These are phyloP conservation scores for Neomonachus schauinslandi DNA, from an alignment of 2,113 vertebrate species.

Conservation along the genomic window DNA sequence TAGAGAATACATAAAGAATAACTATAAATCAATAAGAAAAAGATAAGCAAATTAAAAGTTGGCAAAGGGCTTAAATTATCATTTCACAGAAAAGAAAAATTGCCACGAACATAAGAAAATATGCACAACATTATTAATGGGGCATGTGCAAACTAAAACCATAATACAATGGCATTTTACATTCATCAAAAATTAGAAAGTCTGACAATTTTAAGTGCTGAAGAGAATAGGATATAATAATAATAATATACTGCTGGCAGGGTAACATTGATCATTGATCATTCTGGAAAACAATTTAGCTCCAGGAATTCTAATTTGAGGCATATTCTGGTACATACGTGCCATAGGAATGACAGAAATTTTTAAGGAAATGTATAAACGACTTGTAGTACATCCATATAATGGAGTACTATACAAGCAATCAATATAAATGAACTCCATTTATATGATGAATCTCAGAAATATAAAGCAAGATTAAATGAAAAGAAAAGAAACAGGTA, in stretches of 20 bases:
- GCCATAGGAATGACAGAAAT: not conserved
- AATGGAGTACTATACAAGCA: not conserved
- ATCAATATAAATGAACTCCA: not conserved
- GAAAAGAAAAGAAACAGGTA: not conserved
- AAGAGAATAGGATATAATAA: not conserved
- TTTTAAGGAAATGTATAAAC: not conserved
- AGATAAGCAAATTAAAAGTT: not conserved
- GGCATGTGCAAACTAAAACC: not conserved
- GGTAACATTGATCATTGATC: not conserved
- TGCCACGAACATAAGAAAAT: not conserved
- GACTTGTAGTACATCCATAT: not conserved
- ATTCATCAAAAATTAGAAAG: not conserved
- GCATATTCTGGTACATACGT: not conserved
- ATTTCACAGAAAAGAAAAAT: conserved; percentile 9
- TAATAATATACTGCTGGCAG: not conserved
- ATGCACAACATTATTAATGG: not conserved
- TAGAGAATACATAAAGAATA: not conserved
- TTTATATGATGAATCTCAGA: not conserved
- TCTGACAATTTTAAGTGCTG: not conserved
- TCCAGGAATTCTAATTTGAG: not conserved
- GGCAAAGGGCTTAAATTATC: not conserved
- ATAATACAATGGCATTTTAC: not conserved
- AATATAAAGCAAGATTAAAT: not conserved
- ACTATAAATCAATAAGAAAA: not conserved
- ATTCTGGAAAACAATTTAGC: not conserved